Evolutionary conservation across 2,113 vertebrate genomes (phyloP).

Genomic region (Camelus dromedarius): DNA sequence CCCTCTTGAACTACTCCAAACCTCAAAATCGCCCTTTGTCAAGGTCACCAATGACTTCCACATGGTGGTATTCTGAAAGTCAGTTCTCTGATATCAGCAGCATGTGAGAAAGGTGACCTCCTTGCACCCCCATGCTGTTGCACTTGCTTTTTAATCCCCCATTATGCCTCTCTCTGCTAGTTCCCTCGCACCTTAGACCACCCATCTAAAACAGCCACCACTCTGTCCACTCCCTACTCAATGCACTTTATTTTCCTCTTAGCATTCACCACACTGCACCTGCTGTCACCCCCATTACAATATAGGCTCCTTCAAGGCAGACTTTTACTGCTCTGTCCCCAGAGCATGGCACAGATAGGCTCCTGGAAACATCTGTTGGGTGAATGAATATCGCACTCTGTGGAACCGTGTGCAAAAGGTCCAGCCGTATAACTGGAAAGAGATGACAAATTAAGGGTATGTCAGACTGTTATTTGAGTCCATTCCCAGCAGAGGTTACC

Average conservation of each 20-base stretch:
- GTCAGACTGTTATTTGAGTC: neutral
- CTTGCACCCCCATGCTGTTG: rapidly evolving
- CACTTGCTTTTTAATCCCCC: neutral
- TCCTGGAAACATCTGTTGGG: neutral
- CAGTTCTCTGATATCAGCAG: neutral
- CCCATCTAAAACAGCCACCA: neutral
- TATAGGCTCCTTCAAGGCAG: constrained; percentile 30
- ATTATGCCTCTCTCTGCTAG: neutral
- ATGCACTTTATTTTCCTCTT: neutral
- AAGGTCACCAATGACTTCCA: neutral
- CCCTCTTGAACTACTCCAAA: neutral
- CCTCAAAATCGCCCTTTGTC: neutral
- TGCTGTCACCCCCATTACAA: neutral
- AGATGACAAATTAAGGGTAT: neutral
- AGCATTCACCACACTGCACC: neutral
- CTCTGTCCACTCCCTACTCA: neutral
- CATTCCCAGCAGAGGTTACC: neutral
- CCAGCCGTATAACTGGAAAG: neutral
- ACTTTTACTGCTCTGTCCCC: neutral
- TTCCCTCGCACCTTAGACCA: neutral
- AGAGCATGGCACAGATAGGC: neutral
- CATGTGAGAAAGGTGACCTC: neutral
- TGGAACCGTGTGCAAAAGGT: neutral
- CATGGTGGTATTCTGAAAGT: neutral
- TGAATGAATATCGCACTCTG: neutral